Percentiles rank a stretch among this genome's conserved stretches.
These are phyloP conservation scores for Plagodis dolabraria DNA, from an alignment of 2,888 invertebrate genomes.

Conservation along the genomic window DNA sequence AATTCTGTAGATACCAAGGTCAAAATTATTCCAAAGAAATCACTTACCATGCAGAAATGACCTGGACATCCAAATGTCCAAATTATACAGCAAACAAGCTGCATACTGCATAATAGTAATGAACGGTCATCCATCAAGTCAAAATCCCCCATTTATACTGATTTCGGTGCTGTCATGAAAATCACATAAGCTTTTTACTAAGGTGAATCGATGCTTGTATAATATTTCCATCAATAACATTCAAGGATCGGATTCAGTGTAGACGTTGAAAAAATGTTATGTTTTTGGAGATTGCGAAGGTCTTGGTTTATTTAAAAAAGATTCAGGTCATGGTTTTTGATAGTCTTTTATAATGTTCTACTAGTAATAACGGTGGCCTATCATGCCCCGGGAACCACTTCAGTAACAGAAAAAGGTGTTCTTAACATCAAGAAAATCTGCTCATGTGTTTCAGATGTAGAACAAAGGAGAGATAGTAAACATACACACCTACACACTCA, in stretches of 20 bases:
- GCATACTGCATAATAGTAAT: slow-evolving; percentile 72
- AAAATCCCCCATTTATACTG: slow-evolving; percentile 50
- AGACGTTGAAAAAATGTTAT: slow-evolving; percentile 32
- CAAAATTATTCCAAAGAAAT: slow-evolving; percentile 39
- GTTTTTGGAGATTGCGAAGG: not conserved
- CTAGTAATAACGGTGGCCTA: too few species aligned
- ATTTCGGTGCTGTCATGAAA: slow-evolving; percentile 64
- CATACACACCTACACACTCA: too few species aligned
- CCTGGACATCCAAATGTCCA: slow-evolving; percentile 66
- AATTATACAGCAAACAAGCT: slow-evolving; percentile 67
- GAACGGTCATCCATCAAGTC: slow-evolving; percentile 58
- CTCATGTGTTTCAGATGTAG: too few species aligned
- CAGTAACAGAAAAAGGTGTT: too few species aligned
- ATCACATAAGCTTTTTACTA: slow-evolving; percentile 54
- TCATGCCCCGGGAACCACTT: too few species aligned
- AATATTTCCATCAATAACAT: slow-evolving; percentile 71
- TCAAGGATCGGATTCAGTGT: slow-evolving; percentile 46
- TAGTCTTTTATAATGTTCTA: too few species aligned
- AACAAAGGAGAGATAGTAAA: too few species aligned
- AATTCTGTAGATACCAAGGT: slow-evolving; percentile 47
- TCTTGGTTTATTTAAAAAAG: not conserved
- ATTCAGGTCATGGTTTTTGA: slow-evolving; percentile 9
- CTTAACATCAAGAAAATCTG: too few species aligned
- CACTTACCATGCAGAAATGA: slow-evolving; percentile 54
- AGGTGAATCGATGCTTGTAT: slow-evolving; percentile 52